phyloP scores from a whole-genome alignment of 2,797 vertebrate species.

The Capromys pilorides region DNA sequence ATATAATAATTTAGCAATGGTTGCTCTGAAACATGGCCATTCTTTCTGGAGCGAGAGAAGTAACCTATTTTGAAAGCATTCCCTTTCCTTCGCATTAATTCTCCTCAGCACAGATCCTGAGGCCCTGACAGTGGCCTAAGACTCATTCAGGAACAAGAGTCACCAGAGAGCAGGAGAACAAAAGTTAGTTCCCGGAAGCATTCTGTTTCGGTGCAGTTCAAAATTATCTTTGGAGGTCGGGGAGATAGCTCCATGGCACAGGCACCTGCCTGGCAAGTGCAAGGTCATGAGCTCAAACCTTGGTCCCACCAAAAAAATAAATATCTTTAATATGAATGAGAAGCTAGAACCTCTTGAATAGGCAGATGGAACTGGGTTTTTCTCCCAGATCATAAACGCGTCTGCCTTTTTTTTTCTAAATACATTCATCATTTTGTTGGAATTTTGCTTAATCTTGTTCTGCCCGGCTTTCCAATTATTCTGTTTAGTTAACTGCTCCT shows the following conservation, averaged over 20 bases:
- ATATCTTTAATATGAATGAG: slow-evolving; percentile 80
- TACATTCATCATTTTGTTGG: slow-evolving; percentile 67
- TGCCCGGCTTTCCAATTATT: slow-evolving; percentile 61
- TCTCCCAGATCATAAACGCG: slow-evolving; percentile 68
- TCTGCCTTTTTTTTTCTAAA: slow-evolving; percentile 66
- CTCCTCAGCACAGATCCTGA: neutral
- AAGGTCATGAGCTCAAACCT: too few relatives aligned
- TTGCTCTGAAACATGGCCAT: slow-evolving; percentile 36
- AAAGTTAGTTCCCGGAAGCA: slow-evolving; percentile 72
- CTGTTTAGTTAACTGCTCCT: slow-evolving; percentile 32
- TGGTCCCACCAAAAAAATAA: too few relatives aligned
- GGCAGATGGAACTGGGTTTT: slow-evolving; percentile 73
- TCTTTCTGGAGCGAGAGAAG: neutral
- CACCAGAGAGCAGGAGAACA: slow-evolving; percentile 63
- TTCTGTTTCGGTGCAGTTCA: slow-evolving; percentile 79
- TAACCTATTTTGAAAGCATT: neutral
- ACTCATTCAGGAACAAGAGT: slow-evolving; percentile 56
- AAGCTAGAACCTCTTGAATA: slow-evolving; percentile 81
- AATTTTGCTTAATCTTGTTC: slow-evolving; percentile 72
- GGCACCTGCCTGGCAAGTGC: too few relatives aligned
- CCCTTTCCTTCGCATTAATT: slow-evolving; percentile 14
- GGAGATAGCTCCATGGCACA: too few relatives aligned
- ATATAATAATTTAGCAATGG: neutral
- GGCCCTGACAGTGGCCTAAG: slow-evolving; percentile 42
- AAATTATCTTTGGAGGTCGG: slow-evolving; percentile 68